Conservation (phyloP, 1,140 invertebrate genomes). For the Andricus grossulariae region DNA sequence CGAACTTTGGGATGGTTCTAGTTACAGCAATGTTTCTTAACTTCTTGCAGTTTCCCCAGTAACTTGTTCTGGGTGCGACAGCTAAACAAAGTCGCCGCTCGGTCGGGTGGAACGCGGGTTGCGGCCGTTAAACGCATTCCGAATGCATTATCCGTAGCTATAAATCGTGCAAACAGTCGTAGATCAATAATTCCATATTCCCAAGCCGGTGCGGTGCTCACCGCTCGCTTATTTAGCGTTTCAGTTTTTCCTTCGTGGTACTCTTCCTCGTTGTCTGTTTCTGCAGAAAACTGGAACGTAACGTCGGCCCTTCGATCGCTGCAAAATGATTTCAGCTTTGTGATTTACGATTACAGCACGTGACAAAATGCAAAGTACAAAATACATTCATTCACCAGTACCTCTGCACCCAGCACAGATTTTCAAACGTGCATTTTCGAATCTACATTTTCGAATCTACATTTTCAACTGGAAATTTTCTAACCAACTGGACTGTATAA, state of each 20-base stretch:
- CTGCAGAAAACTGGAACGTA: conserved; percentile 48
- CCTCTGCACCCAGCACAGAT: too few species aligned
- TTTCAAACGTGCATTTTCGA: too few species aligned
- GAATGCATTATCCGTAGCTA: conserved; percentile 66
- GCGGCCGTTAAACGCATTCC: conserved; percentile 63
- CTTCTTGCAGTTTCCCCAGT: neutral
- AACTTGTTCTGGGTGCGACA: conserved; percentile 13
- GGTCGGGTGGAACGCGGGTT: conserved; percentile 46
- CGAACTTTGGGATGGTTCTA: neutral
- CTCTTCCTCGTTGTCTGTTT: conserved; percentile 45
- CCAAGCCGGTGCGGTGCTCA: conserved; percentile 50
- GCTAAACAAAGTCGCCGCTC: conserved; percentile 54
- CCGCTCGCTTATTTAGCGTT: conserved; percentile 56
- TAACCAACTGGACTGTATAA: too few species aligned
- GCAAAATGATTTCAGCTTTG: conserved; percentile 52
- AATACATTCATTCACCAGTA: too few species aligned
- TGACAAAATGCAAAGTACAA: too few species aligned
- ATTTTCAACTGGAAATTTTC: too few species aligned
- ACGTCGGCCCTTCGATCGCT: conserved; percentile 45
- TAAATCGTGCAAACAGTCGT: conserved; percentile 64
- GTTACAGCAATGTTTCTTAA: conserved; percentile 1
- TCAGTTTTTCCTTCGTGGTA: conserved; percentile 43
- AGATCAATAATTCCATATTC: conserved; percentile 70
- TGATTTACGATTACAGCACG: conserved; percentile 47
- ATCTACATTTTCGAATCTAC: too few species aligned